These are phyloP conservation scores for Bicyclus anynana DNA, from an alignment of 1,140 invertebrate genomes.

Conservation along the genomic window DNA sequence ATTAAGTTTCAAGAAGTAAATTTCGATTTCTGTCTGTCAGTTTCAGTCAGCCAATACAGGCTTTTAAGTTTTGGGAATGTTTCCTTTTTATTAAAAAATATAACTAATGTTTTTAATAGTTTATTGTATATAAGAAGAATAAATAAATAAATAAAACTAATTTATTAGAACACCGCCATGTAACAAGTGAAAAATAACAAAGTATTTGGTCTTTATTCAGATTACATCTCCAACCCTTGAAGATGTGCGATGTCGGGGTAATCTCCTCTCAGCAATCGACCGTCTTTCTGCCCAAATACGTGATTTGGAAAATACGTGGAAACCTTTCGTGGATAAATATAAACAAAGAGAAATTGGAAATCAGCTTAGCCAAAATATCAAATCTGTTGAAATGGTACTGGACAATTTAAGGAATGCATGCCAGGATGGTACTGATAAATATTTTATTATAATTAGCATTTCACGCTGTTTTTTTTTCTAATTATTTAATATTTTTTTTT, in stretches of 20 bases:
- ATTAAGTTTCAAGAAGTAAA: too few species aligned
- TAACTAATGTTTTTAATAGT: too few species aligned
- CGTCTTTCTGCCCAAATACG: conserved; percentile 8
- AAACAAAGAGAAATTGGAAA: conserved; percentile 1
- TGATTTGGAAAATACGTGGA: conserved; percentile 12
- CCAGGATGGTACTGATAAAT: not conserved
- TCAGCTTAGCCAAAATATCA: conserved; percentile 6
- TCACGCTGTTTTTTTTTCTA: not conserved
- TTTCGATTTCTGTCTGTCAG: too few species aligned
- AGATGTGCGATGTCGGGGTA: conserved; percentile 18
- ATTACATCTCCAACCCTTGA: conserved; percentile 28
- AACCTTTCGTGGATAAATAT: conserved; percentile 4
- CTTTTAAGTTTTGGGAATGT: too few species aligned
- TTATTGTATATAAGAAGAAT: too few species aligned
- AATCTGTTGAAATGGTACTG: not conserved
- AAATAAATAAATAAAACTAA: too few species aligned
- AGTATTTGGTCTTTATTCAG: not conserved
- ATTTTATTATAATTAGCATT: not conserved
- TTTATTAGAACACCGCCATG: too few species aligned
- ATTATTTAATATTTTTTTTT: not conserved
- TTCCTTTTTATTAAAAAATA: too few species aligned
- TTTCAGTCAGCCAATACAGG: too few species aligned
- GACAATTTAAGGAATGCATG: conserved; percentile 8
- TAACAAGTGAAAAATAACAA: too few species aligned
- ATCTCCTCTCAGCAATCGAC: conserved; percentile 21